Conservation (phyloP, 1,140 invertebrate genomes). For the Maniola jurtina region DNA sequence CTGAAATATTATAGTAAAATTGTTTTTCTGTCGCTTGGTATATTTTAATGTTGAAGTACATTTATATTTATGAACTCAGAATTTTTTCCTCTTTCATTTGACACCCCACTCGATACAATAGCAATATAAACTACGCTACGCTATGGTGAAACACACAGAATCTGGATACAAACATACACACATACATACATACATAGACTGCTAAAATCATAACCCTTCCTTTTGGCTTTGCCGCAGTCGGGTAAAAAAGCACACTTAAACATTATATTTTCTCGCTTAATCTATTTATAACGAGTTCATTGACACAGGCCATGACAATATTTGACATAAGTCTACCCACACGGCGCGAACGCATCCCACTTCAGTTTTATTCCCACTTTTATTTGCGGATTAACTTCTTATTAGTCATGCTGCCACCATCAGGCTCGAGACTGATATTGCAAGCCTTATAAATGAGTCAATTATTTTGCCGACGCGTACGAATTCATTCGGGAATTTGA, state of each 20-base stretch:
- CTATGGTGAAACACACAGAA: too few relatives aligned
- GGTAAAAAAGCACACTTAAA: background rate
- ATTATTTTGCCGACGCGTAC: conserved; percentile 70
- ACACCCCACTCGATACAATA: too few relatives aligned
- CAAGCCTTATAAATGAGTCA: conserved; percentile 77
- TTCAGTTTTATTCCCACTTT: conserved; percentile 78
- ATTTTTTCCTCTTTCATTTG: too few relatives aligned
- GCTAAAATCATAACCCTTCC: too few relatives aligned
- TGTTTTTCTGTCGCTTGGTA: too few relatives aligned
- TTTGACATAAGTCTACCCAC: conserved; percentile 67
- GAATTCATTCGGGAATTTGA: conserved; percentile 58
- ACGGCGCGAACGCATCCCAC: conserved; percentile 73
- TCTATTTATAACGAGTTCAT: conserved; percentile 79
- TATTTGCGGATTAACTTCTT: conserved; percentile 79
- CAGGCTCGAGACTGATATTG: conserved; percentile 61
- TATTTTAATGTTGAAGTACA: too few relatives aligned
- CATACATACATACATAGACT: too few relatives aligned
- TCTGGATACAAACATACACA: too few relatives aligned
- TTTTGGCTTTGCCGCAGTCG: too few relatives aligned
- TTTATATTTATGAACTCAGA: too few relatives aligned
- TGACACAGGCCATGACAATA: conserved; percentile 78
- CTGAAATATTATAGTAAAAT: too few relatives aligned
- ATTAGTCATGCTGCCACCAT: conserved; percentile 74
- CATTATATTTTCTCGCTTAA: conserved; percentile 67
- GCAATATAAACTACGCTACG: too few relatives aligned